Evolutionary conservation across 1,140 invertebrate genomes (phyloP), one percentile per base, ranked within the genome.

Genomic region (Elymnias hypermnestra): DNA sequence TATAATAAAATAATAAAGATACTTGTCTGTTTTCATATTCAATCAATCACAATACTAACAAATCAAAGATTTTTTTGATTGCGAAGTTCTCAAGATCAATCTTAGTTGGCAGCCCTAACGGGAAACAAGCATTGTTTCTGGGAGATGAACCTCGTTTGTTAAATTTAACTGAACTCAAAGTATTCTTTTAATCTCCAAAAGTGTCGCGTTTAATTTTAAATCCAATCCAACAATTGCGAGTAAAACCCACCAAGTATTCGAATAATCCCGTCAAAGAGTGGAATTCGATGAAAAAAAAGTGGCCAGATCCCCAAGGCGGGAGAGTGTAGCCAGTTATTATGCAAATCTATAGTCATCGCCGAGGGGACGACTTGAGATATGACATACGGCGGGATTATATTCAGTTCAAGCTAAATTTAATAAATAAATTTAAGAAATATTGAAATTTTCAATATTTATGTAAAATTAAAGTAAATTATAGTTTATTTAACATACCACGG

Each of bases 201-300:
- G 53, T 56, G 59, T 57, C 64, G 47, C 53, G 46, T 23, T 28
- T 45, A 50, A 63, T 67, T 47, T 51, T 7, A 29, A 39, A 46
- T 37, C 23, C 55, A 57, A 67, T 63, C 40, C 28, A 49, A 54
- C 51, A 67, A 54, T 48, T 45, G 10, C 6, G 31, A 37, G 26
- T 45, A 64, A n/a, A 69, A 65, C 66, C 65, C 53, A 43, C 46
- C 38, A 65, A 60, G 57, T 38, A 64, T 63, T 57, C 50, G 28
- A 57, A 49, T 67, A 63, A 67, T 67, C 57, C 43, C 37, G 45
- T 63, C 62, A 68, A 69, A 76, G 65, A 60, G 62, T 59, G 61
- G 75, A 78, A 77, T 81, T 73, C 72, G 66, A 67, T 60, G 44
- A 70, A 74, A 77, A 33, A 33, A 77, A 73, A 72, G 55, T 56